A percentile compares a stretch with the other conserved stretches of the same genome.
Evolutionary conservation across 2,113 vertebrate genomes (phyloP).

Genomic region (Ivindomyrus marchei): DNA sequence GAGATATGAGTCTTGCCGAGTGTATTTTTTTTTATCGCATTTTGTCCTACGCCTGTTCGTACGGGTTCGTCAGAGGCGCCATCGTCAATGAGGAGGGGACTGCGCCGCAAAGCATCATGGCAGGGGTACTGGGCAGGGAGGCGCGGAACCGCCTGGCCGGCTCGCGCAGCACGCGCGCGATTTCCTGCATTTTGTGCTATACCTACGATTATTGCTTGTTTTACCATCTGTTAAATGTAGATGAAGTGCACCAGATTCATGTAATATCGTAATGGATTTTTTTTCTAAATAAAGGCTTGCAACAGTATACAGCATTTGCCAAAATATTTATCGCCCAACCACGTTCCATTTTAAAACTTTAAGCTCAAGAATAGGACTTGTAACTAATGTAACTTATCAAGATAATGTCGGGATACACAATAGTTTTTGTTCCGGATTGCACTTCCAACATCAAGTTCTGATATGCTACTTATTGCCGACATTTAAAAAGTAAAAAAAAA

Average conservation of each 20-base stretch:
- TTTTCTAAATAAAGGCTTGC: background rate
- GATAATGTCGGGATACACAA: background rate
- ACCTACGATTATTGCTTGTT: background rate
- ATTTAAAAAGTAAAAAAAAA: background rate
- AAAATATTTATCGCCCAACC: background rate
- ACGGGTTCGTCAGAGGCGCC: slow-evolving; percentile 28
- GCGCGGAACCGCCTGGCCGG: slow-evolving; percentile 20
- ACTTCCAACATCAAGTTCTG: background rate
- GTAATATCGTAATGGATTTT: background rate
- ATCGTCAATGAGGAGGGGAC: slow-evolving; percentile 31
- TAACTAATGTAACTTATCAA: background rate
- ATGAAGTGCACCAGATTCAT: background rate
- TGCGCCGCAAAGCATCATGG: slow-evolving; percentile 34
- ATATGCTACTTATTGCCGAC: background rate
- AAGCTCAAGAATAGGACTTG: background rate
- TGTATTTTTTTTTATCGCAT: background rate
- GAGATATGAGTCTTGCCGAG: background rate
- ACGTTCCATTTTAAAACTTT: background rate
- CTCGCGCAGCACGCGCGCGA: background rate
- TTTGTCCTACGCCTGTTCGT: background rate
- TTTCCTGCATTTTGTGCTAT: background rate
- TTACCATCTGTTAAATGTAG: background rate
- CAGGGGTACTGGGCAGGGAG: background rate
- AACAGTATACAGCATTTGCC: background rate
- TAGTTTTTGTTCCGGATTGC: background rate